Percentiles rank a stretch among this genome's conserved stretches.
Conservation (phyloP, 2,888 invertebrate species). For the Germaria angustata region DNA sequence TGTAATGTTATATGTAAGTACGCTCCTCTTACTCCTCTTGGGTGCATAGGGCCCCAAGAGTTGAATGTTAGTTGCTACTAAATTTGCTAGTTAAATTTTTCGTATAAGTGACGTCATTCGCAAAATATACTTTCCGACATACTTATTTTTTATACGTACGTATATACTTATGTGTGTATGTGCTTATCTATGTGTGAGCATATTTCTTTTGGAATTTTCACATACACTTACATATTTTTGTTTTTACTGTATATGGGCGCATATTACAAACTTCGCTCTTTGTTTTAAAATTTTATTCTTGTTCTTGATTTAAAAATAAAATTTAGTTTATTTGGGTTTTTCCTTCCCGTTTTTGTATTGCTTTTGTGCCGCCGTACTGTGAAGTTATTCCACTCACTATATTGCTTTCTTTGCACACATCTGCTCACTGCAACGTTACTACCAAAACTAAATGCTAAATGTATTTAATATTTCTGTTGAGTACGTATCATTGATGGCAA, state of each 20-base stretch:
- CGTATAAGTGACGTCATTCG: slow-evolving; percentile 57
- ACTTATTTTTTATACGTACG: slow-evolving; percentile 7
- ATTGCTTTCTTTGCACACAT: slow-evolving; percentile 27
- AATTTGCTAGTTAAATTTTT: slow-evolving; percentile 14
- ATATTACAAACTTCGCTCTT: neutral
- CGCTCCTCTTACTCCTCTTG: too few relatives aligned
- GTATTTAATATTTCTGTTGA: neutral
- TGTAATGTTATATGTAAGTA: neutral
- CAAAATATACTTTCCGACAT: slow-evolving; percentile 40
- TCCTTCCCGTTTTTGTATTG: slow-evolving; percentile 10
- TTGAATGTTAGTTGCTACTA: slow-evolving; percentile 4
- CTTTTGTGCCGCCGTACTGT: slow-evolving; percentile 34
- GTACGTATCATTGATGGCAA: neutral
- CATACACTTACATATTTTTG: neutral
- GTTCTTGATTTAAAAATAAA: slow-evolving; percentile 20
- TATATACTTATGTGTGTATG: neutral
- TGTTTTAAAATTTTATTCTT: slow-evolving; percentile 26
- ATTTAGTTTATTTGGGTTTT: slow-evolving; percentile 6
- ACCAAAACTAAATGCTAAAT: slow-evolving; percentile 49
- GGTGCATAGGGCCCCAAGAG: too few relatives aligned
- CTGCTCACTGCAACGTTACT: slow-evolving; percentile 57
- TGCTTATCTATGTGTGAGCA: too few relatives aligned
- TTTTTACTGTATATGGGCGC: neutral
- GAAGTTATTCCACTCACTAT: slow-evolving; percentile 17
- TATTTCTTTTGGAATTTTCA: slow-evolving; percentile 15